These are phyloP conservation scores for Leptopilina boulardi DNA, from an alignment of 1,140 invertebrate species.

Conservation along the genomic window DNA sequence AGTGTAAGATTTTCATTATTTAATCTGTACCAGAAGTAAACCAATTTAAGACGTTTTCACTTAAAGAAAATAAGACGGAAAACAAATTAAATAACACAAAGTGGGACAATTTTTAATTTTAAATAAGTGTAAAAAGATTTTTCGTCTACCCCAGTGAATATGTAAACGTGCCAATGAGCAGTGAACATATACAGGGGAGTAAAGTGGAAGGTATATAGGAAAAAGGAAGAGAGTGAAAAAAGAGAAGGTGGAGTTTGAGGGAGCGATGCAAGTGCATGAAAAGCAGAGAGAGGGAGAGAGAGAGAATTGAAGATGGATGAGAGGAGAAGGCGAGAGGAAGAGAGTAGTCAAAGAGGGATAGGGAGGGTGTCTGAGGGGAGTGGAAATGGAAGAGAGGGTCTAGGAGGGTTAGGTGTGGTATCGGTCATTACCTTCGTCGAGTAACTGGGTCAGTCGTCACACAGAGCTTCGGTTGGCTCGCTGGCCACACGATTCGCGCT, in stretches of 20 bases:
- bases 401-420: conserved; percentile 73
- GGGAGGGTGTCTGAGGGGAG: conserved; percentile 36
- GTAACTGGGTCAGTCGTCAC: conserved; percentile 77
- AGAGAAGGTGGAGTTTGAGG: background rate
- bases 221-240: conserved; percentile 20
- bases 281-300: conserved; percentile 46
- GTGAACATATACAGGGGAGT: conserved; percentile 1
- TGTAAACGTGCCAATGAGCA: conserved; percentile 23
- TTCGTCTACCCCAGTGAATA: conserved; percentile 21
- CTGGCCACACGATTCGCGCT: conserved; percentile 63
- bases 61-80: no score
- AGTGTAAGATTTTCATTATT: no score
- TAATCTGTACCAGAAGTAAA: no score
- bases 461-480: conserved; percentile 71
- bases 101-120: background rate
- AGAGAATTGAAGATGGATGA: conserved; percentile 38
- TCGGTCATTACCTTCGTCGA: conserved; percentile 76
- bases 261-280: conserved; percentile 33
- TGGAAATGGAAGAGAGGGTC: conserved; percentile 47
- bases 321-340: conserved; percentile 34
- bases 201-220: conserved; percentile 6
- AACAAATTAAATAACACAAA: no score
- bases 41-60: no score
- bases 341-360: conserved; percentile 31
- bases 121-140: background rate